Evolutionary conservation across 2,888 invertebrate species (phyloP).

Genomic region (Oasisia sp.): DNA sequence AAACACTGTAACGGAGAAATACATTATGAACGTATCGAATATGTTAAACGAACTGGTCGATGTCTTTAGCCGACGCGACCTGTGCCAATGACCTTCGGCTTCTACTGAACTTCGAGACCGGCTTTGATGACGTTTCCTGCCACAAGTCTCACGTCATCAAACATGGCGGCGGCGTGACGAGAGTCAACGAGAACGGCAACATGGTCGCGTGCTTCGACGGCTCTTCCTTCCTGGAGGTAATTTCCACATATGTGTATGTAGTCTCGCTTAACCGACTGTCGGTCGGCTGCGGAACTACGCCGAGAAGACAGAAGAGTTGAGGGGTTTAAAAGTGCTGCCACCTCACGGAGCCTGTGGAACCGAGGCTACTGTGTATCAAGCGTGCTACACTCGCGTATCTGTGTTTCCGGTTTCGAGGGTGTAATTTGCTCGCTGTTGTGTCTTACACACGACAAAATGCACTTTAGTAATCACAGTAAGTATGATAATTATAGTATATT

Average conservation of each 20-base stretch:
- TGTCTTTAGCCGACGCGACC: neutral
- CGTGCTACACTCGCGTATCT: neutral
- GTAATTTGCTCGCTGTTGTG: too few species aligned
- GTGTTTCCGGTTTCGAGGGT: neutral
- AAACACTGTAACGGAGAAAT: neutral
- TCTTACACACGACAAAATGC: too few species aligned
- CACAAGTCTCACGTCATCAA: neutral
- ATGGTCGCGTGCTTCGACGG: neutral
- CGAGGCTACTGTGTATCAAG: neutral
- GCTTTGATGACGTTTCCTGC: neutral
- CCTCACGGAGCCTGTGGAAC: too few species aligned
- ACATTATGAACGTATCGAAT: neutral
- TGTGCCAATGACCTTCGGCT: neutral
- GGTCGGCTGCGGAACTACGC: too few species aligned
- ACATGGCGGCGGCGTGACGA: neutral
- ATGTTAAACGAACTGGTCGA: neutral
- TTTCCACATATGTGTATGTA: neutral
- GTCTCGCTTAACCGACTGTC: too few species aligned
- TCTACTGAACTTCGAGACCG: neutral
- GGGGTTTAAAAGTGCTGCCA: too few species aligned
- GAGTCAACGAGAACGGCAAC: conserved; percentile 1
- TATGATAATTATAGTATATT: too few species aligned
- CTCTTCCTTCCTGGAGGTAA: neutral
- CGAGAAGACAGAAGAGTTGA: too few species aligned
- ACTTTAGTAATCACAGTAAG: too few species aligned